These are phyloP conservation scores for Sapajus apella DNA, from an alignment of 2,113 vertebrate species.

Conservation along the genomic window DNA sequence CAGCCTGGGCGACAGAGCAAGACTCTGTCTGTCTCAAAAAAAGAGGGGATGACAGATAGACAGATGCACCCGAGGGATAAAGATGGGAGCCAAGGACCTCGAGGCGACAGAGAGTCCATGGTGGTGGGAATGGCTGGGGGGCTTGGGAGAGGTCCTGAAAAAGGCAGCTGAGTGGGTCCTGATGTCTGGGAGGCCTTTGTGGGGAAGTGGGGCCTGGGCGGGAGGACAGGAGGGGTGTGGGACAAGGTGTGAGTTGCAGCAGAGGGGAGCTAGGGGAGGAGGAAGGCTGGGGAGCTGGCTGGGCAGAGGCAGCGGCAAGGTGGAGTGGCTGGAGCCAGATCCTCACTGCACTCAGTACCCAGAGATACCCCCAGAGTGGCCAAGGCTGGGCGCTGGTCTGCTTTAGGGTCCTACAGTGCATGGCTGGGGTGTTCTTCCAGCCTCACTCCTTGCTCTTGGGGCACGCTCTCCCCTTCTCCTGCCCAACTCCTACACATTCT, in stretches of 20 bases:
- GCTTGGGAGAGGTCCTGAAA: background rate
- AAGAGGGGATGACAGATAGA: no score
- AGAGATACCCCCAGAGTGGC: background rate
- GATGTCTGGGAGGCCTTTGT: background rate
- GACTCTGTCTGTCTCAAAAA: no score
- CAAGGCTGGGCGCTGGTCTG: background rate
- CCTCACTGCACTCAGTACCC: no score
- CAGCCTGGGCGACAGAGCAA: no score
- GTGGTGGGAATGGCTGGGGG: background rate
- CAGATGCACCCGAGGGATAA: background rate
- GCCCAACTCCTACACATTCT: background rate
- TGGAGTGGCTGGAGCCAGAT: background rate
- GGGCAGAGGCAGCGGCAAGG: background rate
- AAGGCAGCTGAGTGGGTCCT: background rate
- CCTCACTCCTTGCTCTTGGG: background rate
- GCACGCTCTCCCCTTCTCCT: background rate
- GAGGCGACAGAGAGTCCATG: no score
- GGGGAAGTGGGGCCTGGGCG: accelerated
- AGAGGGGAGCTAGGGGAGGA: background rate
- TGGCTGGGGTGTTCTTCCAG: background rate
- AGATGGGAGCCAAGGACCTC: background rate
- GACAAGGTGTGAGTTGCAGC: no score
- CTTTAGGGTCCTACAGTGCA: background rate
- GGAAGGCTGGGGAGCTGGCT: background rate
- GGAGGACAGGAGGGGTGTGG: background rate